Base-by-base conservation (phyloP, 2,888 invertebrate species). In the Operophtera brumata region DNA sequence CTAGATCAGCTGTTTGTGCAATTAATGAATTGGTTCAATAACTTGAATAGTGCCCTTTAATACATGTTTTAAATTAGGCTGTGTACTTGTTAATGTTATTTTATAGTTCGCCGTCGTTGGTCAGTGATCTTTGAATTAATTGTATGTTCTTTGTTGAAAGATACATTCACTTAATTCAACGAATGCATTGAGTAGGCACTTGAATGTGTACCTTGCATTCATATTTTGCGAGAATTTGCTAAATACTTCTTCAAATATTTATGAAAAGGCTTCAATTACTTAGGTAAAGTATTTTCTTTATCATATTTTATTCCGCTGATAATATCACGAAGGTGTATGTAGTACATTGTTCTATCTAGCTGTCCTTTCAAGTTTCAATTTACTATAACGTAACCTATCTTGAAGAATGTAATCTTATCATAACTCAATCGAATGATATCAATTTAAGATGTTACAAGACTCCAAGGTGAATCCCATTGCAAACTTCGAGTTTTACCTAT, bases 401-500 rank as follows among this genome's bases (percentile, higher is more conserved):
- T 13, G 25, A 7, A 58, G 47, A 54, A 57, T 40, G 28, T 46
- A 40, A 64, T 64, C 64, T 64, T 59, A 64, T 64, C 64, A 28
- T 20, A 41, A 44, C 47, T 50, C 10, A 44, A 46, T 57, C 13
- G 49, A 46, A 51, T 36, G 11, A 25, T 56, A 57, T 59, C 51
- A 45, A 43, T 42, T 43, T 50, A 43, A 54, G 54, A 54, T 51
- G 47, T 57, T 36, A 40, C 32, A 35, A 52, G 41, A 58, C 47
- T 39, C 43, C 54, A 49, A 58, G 54, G 57, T 50, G 43, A 53
- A 32, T 47, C 45, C 2, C 20, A 2, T 52, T 37, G 42, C 45
- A 46, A 46, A 45, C 34, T 46, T 25, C 13, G 11, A 10, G 25
- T 49, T 36, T 46, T 40, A n/a, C n/a, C n/a, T n/a, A n/a, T n/a